Conservation (phyloP, 2,797 vertebrate genomes). For the Gymnocypris eckloni region DNA sequence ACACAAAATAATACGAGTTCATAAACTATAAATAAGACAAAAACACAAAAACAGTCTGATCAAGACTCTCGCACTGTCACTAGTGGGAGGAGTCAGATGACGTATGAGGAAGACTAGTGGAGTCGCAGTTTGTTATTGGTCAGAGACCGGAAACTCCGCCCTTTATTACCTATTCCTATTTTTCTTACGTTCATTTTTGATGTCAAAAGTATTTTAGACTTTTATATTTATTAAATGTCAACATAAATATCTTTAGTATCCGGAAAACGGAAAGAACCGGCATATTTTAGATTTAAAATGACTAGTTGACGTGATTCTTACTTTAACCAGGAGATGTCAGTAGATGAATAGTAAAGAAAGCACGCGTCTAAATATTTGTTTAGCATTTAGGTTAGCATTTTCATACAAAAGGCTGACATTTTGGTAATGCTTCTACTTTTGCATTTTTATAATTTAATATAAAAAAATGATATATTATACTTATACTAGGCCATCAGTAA, state of each 20-base stretch:
- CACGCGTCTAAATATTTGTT: not conserved
- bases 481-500: not conserved
- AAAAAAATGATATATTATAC: not conserved
- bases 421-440: not conserved
- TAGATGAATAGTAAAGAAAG: not conserved
- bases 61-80: not conserved
- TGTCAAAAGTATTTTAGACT: not conserved
- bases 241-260: not conserved
- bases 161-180: not conserved
- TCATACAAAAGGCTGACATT: not conserved
- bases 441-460: not conserved
- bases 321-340: constrained; percentile 35
- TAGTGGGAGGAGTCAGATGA: not conserved
- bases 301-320: not conserved
- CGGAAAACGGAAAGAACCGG: not conserved
- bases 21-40: not conserved
- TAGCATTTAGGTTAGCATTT: not conserved
- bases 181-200: not conserved
- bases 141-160: not conserved
- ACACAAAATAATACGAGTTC: not conserved
- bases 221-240: not conserved
- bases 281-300: not conserved
- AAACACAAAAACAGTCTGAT: too few relatives aligned
- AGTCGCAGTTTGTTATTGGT: constrained; percentile 13
- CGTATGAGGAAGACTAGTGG: not conserved